These are phyloP conservation scores for Drosophila pseudotakahashii DNA, from an alignment of 2,888 invertebrate genomes.

Conservation along the genomic window DNA sequence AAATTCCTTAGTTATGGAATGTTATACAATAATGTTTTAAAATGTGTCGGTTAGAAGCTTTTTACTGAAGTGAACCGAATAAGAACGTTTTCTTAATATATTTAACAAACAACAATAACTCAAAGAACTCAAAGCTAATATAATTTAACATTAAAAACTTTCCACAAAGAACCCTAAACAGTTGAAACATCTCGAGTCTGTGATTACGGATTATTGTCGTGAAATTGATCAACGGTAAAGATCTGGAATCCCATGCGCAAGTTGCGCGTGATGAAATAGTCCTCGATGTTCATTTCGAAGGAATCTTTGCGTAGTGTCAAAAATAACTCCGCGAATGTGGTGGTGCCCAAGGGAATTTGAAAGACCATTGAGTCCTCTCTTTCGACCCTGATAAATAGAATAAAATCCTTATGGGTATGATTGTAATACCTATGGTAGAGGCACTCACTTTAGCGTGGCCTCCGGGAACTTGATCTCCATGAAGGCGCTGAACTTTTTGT, in stretches of 20 bases:
- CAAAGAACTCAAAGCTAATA: too few species aligned
- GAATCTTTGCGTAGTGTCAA: slow-evolving; percentile 50
- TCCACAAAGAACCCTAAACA: too few species aligned
- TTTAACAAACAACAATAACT: too few species aligned
- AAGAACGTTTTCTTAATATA: too few species aligned
- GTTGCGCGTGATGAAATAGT: slow-evolving; percentile 60
- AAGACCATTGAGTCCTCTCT: slow-evolving; percentile 41
- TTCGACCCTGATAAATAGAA: neutral
- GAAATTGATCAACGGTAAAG: neutral
- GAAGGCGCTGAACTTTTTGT: slow-evolving; percentile 54
- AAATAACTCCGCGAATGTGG: slow-evolving; percentile 56
- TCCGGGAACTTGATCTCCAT: slow-evolving; percentile 62
- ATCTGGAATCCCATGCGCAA: slow-evolving; percentile 21
- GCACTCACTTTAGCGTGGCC: slow-evolving; percentile 54
- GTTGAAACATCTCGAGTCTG: too few species aligned
- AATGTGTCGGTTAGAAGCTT: too few species aligned
- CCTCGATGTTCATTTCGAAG: slow-evolving; percentile 66
- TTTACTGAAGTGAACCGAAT: too few species aligned
- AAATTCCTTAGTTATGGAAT: too few species aligned
- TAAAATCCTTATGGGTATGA: neutral
- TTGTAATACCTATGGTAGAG: neutral
- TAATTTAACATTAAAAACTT: too few species aligned
- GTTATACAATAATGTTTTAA: too few species aligned
- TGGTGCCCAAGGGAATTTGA: slow-evolving; percentile 36
- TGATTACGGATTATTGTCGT: neutral